A percentile compares a stretch with the other conserved stretches of the same genome.
phyloP scores from a whole-genome alignment of 2,113 vertebrate genomes.

The Centropus bengalensis region DNA sequence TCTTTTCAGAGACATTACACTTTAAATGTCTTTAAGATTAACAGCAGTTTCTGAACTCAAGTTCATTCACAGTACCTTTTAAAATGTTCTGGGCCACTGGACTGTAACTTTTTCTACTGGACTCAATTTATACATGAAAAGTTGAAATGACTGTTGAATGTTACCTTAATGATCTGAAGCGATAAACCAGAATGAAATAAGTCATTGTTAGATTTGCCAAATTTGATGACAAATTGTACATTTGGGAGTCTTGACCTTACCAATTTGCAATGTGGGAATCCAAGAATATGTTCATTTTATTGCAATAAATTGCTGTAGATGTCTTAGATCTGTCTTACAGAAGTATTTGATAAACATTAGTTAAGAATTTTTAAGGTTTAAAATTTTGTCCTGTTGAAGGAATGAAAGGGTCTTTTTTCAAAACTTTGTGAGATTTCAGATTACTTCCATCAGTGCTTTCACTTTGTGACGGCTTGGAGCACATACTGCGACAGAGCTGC shows the following conservation, averaged over 20 bases:
- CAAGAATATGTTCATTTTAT: background rate
- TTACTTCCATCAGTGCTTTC: background rate
- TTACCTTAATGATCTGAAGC: background rate
- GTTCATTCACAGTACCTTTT: background rate
- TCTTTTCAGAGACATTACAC: background rate
- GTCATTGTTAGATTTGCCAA: conserved; percentile 11
- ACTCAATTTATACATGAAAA: conserved; percentile 12
- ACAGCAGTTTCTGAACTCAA: conserved; percentile 11
- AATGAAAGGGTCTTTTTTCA: background rate
- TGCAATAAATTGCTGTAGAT: background rate
- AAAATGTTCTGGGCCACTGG: conserved; percentile 37
- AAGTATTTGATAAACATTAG: background rate
- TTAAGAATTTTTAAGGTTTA: background rate
- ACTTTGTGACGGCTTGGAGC: background rate
- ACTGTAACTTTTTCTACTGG: conserved; percentile 9
- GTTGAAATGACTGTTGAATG: conserved; percentile 14
- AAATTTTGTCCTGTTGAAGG: background rate
- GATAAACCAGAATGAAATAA: conserved; percentile 31
- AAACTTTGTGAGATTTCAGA: background rate
- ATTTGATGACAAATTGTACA: conserved; percentile 3
- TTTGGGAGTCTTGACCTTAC: conserved; percentile 12
- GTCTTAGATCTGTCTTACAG: background rate
- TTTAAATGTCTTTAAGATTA: conserved; percentile 14
- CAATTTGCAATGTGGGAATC: background rate
- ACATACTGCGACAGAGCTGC: background rate